A percentile compares a stretch with the other conserved stretches of the same genome.
Evolutionary conservation across 2,797 vertebrate genomes (phyloP).

Genomic region (Numenius phaeopus): DNA sequence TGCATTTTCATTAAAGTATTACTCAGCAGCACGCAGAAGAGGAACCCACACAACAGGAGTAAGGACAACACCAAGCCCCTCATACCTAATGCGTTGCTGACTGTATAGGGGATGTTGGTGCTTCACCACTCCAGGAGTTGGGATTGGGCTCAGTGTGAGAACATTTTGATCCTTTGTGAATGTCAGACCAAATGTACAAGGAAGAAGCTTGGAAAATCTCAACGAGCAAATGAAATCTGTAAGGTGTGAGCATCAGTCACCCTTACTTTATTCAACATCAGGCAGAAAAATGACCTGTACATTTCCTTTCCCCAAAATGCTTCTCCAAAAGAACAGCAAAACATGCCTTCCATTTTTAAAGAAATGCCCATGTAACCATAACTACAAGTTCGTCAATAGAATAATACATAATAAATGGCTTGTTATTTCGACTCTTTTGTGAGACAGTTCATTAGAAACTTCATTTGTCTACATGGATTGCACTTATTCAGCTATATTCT

Average conservation of each 20-base stretch:
- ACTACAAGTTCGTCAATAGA: slow-evolving; percentile 1
- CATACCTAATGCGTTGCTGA: accelerated
- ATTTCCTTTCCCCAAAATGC: not conserved
- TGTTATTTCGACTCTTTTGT: slow-evolving; percentile 43
- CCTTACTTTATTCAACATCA: not conserved
- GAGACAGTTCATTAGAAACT: slow-evolving; percentile 66
- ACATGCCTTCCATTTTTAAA: not conserved
- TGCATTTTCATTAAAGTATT: not conserved
- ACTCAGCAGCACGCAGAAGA: not conserved
- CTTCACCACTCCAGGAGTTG: not conserved
- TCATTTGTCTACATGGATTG: slow-evolving; percentile 67
- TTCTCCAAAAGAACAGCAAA: not conserved
- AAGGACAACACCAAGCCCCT: not conserved
- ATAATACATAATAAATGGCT: slow-evolving; percentile 51
- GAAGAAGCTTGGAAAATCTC: not conserved
- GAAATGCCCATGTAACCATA: not conserved
- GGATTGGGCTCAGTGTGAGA: not conserved
- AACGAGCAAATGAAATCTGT: not conserved
- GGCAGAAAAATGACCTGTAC: not conserved
- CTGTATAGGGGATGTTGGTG: not conserved
- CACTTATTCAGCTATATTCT: slow-evolving; percentile 70
- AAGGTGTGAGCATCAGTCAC: not conserved
- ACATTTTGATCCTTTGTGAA: not conserved
- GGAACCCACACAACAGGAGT: not conserved
- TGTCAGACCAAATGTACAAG: not conserved